phyloP scores from a whole-genome alignment of 2,797 vertebrate genomes.

The Zalophus californianus region DNA sequence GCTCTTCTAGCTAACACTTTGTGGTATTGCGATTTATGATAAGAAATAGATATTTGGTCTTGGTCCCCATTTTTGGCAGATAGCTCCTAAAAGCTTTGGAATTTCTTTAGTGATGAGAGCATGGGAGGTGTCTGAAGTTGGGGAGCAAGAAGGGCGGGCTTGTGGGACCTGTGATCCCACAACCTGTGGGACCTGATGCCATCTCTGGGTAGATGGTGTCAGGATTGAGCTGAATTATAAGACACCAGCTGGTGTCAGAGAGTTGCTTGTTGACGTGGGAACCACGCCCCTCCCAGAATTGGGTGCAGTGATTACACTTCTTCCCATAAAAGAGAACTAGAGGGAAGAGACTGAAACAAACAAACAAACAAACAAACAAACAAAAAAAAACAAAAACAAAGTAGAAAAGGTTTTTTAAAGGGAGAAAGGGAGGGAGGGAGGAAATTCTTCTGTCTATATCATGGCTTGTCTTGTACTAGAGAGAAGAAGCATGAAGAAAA shows the following conservation, averaged over 20 bases:
- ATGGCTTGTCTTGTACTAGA: neutral
- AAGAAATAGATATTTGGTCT: neutral
- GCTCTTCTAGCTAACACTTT: neutral
- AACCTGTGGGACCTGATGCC: neutral
- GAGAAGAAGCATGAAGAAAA: neutral
- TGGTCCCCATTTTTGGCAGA: neutral
- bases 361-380: too few relatives aligned
- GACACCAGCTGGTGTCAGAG: neutral
- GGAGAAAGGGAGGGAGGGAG: neutral
- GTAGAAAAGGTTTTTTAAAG: neutral
- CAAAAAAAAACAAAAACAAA: too few relatives aligned
- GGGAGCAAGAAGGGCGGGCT: neutral
- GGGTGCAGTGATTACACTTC: neutral
- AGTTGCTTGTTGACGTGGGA: neutral
- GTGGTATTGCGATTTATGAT: neutral
- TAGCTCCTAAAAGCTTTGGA: neutral
- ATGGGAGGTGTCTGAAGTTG: neutral
- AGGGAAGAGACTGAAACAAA: neutral
- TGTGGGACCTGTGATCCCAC: neutral
- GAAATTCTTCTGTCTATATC: neutral
- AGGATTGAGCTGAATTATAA: neutral
- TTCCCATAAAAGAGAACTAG: neutral
- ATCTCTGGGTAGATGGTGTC: neutral
- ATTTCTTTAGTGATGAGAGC: neutral
- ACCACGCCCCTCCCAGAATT: neutral